Conservation (phyloP, 1,140 invertebrate genomes). For the Laupala kohalensis region DNA sequence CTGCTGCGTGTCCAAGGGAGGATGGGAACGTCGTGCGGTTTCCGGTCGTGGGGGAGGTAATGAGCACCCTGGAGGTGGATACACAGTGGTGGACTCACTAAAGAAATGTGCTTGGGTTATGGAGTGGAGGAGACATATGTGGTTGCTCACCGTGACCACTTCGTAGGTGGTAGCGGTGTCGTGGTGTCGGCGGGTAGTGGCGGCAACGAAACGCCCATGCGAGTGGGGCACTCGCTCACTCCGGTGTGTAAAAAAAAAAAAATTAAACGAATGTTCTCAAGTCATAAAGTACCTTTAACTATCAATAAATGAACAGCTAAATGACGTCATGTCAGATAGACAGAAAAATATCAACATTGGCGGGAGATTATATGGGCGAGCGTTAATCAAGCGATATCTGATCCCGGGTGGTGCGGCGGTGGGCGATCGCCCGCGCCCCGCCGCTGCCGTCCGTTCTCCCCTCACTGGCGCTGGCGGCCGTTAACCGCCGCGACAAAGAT, state of each 20-base stretch:
- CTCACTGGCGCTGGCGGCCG: neutral
- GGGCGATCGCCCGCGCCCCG: slow-evolving; percentile 8
- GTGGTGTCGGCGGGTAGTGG: neutral
- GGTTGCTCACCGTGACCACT: too few relatives aligned
- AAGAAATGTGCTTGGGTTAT: too few relatives aligned
- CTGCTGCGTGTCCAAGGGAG: too few relatives aligned
- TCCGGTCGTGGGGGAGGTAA: too few relatives aligned
- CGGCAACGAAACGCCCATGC: too few relatives aligned
- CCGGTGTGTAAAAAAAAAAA: too few relatives aligned
- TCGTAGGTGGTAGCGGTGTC: neutral
- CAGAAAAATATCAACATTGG: slow-evolving; percentile 27
- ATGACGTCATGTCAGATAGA: neutral
- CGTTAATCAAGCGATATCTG: slow-evolving; percentile 31
- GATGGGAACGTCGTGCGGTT: too few relatives aligned
- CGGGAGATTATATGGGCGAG: slow-evolving; percentile 28
- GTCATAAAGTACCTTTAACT: neutral
- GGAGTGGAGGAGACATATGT: too few relatives aligned
- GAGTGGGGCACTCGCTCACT: neutral
- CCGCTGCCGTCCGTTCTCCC: slow-evolving; percentile 2
- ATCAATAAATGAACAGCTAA: neutral
- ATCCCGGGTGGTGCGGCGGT: slow-evolving; percentile 14
- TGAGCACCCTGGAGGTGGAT: too few relatives aligned
- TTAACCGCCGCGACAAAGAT: neutral
- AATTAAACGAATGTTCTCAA: neutral
- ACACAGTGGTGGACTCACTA: too few relatives aligned